These are phyloP conservation scores for Epinephelus coioides DNA, from an alignment of 2,797 vertebrate genomes.

Conservation along the genomic window DNA sequence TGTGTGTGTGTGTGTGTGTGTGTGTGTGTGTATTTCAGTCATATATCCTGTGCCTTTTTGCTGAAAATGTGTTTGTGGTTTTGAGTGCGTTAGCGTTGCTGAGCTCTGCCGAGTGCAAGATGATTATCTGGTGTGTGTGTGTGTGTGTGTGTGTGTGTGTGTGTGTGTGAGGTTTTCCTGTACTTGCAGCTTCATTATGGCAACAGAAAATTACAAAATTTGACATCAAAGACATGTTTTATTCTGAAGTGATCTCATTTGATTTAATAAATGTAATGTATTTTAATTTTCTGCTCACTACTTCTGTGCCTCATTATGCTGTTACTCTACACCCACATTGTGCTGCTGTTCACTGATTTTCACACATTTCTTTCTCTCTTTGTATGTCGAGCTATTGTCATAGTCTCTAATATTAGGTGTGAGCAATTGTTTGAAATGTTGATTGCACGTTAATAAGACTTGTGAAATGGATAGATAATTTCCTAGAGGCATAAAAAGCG, in stretches of 20 bases:
- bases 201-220: background rate
- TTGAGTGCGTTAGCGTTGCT: background rate
- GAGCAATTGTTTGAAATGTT: background rate
- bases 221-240: background rate
- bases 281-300: background rate
- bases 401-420: background rate
- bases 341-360: background rate
- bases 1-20: constrained; percentile 1
- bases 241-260: background rate
- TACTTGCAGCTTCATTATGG: background rate
- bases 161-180: background rate
- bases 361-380: background rate
- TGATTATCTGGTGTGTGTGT: background rate
- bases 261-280: background rate
- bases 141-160: background rate
- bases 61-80: constrained; percentile 63
- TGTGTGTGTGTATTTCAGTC: background rate
- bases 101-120: constrained; percentile 1
- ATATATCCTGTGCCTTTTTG: constrained; percentile 58
- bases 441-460: background rate
- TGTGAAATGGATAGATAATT: background rate
- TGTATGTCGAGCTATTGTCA: background rate
- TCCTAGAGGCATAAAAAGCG: too few relatives aligned
- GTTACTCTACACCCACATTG: background rate
- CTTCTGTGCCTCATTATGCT: background rate